These are phyloP conservation scores for Gavialis gangeticus DNA, from an alignment of 2,113 vertebrate species.

Conservation along the genomic window DNA sequence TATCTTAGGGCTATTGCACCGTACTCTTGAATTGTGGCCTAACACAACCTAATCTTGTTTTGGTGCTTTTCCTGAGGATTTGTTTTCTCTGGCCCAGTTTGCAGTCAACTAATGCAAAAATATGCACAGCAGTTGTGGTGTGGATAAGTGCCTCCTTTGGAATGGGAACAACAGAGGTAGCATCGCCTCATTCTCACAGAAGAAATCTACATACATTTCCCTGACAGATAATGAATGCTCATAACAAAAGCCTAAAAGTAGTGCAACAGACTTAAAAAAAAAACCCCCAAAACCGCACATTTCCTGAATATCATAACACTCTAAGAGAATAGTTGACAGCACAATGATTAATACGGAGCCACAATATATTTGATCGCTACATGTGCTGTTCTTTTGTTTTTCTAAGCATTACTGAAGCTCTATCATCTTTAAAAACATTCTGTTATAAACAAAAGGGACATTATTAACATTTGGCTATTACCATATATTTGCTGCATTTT, in stretches of 20 bases:
- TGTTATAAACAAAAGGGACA: background rate
- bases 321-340: background rate
- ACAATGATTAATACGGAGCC: background rate
- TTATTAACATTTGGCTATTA: background rate
- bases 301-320: accelerated
- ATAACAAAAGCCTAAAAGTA: accelerated
- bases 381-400: background rate
- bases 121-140: background rate
- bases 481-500: background rate
- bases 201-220: accelerated
- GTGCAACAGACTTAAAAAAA: background rate
- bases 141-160: background rate
- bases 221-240: background rate
- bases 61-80: accelerated
- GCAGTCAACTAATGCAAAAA: background rate
- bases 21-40: background rate
- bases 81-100: background rate
- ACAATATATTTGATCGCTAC: background rate
- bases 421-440: background rate
- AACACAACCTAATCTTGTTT: accelerated
- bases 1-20: background rate
- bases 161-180: accelerated
- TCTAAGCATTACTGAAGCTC: background rate
- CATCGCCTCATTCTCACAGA: background rate
- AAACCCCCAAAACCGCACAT: background rate